Conservation (phyloP, 2,113 vertebrate genomes). For the Malurus alboscapulatus region DNA sequence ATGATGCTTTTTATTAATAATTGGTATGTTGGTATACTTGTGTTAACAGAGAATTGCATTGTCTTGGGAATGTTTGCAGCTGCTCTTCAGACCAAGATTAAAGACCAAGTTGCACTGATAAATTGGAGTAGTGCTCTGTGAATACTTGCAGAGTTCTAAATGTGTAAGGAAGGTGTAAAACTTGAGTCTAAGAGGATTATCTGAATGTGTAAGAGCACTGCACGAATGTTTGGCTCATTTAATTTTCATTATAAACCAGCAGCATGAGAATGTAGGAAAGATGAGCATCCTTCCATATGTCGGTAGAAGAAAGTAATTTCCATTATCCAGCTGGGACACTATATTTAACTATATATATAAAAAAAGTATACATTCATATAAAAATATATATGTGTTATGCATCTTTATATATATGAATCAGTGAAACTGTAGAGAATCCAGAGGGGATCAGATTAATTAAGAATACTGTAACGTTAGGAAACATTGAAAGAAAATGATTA, state of each 20-base stretch:
- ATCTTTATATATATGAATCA: not conserved
- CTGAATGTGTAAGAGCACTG: not conserved
- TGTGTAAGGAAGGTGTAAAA: not conserved
- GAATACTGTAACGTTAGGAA: not conserved
- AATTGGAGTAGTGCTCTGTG: not conserved
- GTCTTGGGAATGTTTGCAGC: not conserved
- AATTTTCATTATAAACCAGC: not conserved
- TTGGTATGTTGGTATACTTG: not conserved
- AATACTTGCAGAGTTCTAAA: not conserved
- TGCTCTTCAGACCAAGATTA: not conserved
- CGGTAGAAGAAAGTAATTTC: not conserved
- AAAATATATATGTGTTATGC: not conserved
- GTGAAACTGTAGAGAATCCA: not conserved
- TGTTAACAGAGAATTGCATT: not conserved
- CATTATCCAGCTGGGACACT: not conserved
- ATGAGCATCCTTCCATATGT: not conserved
- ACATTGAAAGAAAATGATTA: not conserved
- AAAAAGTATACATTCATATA: not conserved
- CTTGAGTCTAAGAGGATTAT: not conserved
- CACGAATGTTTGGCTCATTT: not conserved
- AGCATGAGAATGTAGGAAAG: not conserved
- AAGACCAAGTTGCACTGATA: not conserved
- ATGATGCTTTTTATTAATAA: not conserved
- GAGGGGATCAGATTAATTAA: not conserved
- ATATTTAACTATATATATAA: not conserved